Evolutionary conservation across 2,113 vertebrate species (phyloP), one percentile per base, ranked within the genome.

Genomic region (Crotalus tigris): DNA sequence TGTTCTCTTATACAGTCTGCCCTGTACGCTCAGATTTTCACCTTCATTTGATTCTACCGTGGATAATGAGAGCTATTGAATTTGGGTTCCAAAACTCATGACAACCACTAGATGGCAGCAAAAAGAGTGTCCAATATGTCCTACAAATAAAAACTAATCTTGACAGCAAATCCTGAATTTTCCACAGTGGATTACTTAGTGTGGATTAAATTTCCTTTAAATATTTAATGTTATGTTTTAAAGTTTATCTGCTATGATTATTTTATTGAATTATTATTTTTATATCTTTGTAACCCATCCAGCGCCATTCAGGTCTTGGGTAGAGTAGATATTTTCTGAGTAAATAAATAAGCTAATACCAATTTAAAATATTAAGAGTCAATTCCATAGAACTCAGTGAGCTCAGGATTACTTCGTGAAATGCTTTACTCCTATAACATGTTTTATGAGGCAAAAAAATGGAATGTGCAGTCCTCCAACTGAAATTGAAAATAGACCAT

Each of bases 371-470:
- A 95, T 33, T 54, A 91, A 87, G 92, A 96, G 91, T 93, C 59
- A 96, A 92, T 90, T 96, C 94, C 94, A 95, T 1, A 87, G 92
- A 95, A 96, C 93, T 96, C 96, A 95, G 95, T 94, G 91, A 8
- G 92, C 51, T 93, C 1, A 9, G 93, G 96, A 97, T 97, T 94
- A 97, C 96, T 93, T 93, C 89, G 87, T 94, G 95, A 93, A 96
- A 94, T 93, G 44, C 95, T 91, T 90, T 54, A 85, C 92, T 75
- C 29, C 90, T 95, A 57, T 93, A 96, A 94, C 94, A 93, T 96
- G 92, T 93, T 97, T 97, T 96, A 95, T 94, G 95, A 97, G 88
- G 0, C 44, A 89, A 95, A 49, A 94, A 97, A 96, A 96, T 93
- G 94, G 94, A 96, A 97, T 95, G 81, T 85, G 91, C 23, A 94